These are phyloP conservation scores for Subanguina moxae DNA, from an alignment of 1,140 invertebrate species.

Conservation along the genomic window DNA sequence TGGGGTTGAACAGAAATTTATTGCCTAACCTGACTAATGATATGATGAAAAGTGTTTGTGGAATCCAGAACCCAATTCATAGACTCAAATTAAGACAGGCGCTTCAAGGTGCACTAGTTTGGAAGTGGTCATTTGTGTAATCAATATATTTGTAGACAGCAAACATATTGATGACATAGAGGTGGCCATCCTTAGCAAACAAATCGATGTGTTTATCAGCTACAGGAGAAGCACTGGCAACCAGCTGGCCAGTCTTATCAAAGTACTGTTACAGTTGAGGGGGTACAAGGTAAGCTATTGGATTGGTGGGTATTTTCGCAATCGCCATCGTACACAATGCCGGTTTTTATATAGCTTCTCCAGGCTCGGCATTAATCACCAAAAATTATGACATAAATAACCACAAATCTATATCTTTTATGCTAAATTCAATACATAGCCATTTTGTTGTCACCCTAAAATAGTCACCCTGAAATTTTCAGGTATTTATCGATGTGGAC, in stretches of 20 bases:
- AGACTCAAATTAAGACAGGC: constrained; percentile 80
- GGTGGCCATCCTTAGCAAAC: constrained; percentile 59
- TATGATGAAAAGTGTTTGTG: constrained; percentile 80
- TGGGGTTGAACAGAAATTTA: constrained; percentile 76
- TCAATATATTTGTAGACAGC: constrained; percentile 36
- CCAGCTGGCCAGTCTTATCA: constrained; percentile 77
- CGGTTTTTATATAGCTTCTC: neutral
- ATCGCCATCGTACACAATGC: neutral
- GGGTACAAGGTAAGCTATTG: constrained; percentile 66
- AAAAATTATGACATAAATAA: too few relatives aligned
- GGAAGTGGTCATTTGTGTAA: constrained; percentile 21
- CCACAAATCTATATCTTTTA: too few relatives aligned
- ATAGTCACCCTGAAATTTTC: constrained; percentile 66
- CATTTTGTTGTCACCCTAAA: too few relatives aligned
- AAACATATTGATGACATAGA: constrained; percentile 60
- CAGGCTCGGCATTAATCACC: constrained; percentile 12
- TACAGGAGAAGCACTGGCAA: constrained; percentile 95
- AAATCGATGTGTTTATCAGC: constrained; percentile 90
- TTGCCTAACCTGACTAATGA: constrained; percentile 75
- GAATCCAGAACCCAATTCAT: constrained; percentile 89
- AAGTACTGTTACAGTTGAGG: constrained; percentile 86
- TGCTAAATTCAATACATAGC: too few relatives aligned
- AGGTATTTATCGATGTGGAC: constrained; percentile 91
- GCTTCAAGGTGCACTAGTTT: constrained; percentile 68
- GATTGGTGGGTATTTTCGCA: constrained; percentile 2